Evolutionary conservation across 2,888 invertebrate species (phyloP).

Genomic region (Loripinus fragilis): DNA sequence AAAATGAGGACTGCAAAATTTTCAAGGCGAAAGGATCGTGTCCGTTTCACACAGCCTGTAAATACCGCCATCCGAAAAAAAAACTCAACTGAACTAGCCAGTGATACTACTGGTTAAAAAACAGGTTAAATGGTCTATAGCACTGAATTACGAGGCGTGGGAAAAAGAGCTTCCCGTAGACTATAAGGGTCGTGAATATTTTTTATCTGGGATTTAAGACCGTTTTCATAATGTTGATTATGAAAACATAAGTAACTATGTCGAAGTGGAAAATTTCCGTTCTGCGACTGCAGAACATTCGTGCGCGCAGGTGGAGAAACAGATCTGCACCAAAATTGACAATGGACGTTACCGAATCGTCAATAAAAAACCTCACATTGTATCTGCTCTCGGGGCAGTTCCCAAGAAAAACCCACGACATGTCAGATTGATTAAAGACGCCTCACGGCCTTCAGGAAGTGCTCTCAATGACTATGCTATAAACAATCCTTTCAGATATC

Average conservation of each 20-base stretch:
- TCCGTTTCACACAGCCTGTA: conserved; percentile 26
- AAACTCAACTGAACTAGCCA: background rate
- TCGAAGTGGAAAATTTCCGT: conserved; percentile 21
- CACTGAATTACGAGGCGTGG: too few species aligned
- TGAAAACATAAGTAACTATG: conserved; percentile 12
- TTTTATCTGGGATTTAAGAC: too few species aligned
- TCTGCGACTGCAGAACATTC: conserved; percentile 20
- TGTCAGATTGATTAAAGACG: background rate
- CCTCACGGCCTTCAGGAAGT: background rate
- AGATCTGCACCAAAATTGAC: too few species aligned
- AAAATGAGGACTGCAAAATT: too few species aligned
- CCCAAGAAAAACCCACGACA: conserved; percentile 23
- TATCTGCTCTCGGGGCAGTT: too few species aligned
- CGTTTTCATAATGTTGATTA: conserved; percentile 33
- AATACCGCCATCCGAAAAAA: too few species aligned
- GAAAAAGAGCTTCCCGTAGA: conserved; percentile 10
- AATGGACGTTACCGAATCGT: too few species aligned
- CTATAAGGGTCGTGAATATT: conserved; percentile 31
- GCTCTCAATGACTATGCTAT: too few species aligned
- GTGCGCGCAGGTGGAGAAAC: too few species aligned
- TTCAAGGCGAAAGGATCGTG: too few species aligned
- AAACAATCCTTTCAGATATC: too few species aligned
- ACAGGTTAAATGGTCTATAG: background rate
- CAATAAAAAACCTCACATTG: conserved; percentile 22
- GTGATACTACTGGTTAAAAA: background rate